Conservation (phyloP, 2,888 invertebrate species). For the Ophion slaviceki region DNA sequence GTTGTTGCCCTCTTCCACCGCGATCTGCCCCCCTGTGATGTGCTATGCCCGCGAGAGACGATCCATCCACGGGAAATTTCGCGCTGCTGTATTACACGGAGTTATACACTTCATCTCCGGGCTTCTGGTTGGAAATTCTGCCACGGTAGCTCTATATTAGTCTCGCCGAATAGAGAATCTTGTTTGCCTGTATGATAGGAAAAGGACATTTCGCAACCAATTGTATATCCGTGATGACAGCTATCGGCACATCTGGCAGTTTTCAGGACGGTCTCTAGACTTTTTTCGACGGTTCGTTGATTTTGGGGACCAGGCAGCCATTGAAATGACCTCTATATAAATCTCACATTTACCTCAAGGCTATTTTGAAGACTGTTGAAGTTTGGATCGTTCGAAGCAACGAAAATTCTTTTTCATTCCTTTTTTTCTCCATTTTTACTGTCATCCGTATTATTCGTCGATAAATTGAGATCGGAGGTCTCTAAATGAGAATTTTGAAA, state of each 20-base stretch:
- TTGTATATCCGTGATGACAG: neutral
- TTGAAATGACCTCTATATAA: no score
- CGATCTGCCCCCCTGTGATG: constrained; percentile 29
- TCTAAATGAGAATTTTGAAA: no score
- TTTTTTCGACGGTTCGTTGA: neutral
- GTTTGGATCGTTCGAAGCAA: no score
- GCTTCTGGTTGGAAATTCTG: constrained; percentile 41
- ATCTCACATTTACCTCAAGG: no score
- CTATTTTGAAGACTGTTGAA: no score
- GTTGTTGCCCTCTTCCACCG: neutral
- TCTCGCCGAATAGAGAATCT: neutral
- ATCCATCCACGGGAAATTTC: constrained; percentile 51
- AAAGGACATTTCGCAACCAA: neutral
- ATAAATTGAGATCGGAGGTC: no score
- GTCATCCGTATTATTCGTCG: no score
- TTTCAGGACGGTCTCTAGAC: neutral
- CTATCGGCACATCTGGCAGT: neutral
- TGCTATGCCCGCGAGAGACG: constrained; percentile 36
- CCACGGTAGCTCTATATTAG: constrained; percentile 9
- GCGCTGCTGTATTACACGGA: constrained; percentile 40
- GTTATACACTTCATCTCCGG: constrained; percentile 33
- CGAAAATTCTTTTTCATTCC: no score
- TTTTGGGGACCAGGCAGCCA: no score
- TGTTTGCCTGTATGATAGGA: neutral
- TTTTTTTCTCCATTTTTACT: no score